Conservation (phyloP, 1,140 invertebrate genomes). For the Drosophila navojoa region DNA sequence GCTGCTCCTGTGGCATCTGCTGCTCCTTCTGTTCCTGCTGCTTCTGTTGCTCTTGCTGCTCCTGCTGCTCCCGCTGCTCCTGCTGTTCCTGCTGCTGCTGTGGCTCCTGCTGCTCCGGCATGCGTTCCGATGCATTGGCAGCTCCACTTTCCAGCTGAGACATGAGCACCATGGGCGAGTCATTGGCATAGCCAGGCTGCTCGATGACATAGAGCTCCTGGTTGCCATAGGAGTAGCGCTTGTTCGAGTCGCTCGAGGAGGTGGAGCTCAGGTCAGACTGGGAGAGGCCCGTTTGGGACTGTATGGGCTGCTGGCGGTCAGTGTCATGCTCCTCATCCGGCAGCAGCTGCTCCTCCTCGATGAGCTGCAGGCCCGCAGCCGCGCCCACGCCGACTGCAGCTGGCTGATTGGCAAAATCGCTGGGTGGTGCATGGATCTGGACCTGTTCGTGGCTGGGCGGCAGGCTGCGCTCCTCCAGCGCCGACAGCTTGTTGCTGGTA, state of each 20-base stretch:
- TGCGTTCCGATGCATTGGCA: slow-evolving; percentile 20
- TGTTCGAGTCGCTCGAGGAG: slow-evolving; percentile 88
- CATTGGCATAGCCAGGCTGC: slow-evolving; percentile 87
- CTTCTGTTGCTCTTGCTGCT: neutral
- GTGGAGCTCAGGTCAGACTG: slow-evolving; percentile 90
- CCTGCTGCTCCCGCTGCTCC: neutral
- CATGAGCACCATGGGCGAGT: slow-evolving; percentile 43
- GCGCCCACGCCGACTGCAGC: neutral
- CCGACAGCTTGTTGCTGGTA: slow-evolving; percentile 43
- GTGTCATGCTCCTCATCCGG: slow-evolving; percentile 78
- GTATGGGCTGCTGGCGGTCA: neutral
- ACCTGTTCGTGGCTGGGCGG: slow-evolving; percentile 75
- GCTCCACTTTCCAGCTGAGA: slow-evolving; percentile 34
- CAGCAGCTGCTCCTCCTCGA: slow-evolving; percentile 60
- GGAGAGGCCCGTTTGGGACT: slow-evolving; percentile 88
- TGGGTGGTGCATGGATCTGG: slow-evolving; percentile 80
- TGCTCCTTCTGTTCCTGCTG: neutral
- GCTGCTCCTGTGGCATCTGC: neutral
- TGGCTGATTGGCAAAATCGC: slow-evolving; percentile 51
- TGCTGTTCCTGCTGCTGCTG: neutral
- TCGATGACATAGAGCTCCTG: slow-evolving; percentile 90
- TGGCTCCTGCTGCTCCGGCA: slow-evolving; percentile 71
- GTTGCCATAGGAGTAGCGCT: slow-evolving; percentile 90
- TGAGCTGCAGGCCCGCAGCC: slow-evolving; percentile 84
- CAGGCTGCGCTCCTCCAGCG: slow-evolving; percentile 55